These are phyloP conservation scores for Tetragnatha montana DNA, from an alignment of 2,888 invertebrate species.

Conservation along the genomic window DNA sequence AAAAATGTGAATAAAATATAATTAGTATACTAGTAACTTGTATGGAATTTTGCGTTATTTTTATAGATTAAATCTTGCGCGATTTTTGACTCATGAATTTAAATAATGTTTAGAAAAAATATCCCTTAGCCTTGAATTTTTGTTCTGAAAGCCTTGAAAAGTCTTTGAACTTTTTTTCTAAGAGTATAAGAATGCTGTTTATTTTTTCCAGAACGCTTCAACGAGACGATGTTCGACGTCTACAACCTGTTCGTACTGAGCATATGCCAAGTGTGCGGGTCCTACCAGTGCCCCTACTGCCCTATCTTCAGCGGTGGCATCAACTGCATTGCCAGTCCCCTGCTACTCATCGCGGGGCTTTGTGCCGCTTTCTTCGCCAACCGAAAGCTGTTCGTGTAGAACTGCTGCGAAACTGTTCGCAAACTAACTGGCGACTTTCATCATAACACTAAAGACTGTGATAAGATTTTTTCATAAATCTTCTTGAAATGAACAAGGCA, in stretches of 20 bases:
- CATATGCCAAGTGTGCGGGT: conserved; percentile 95
- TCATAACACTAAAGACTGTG: conserved; percentile 42
- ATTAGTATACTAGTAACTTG: too few relatives aligned
- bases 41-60: too few relatives aligned
- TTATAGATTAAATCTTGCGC: too few relatives aligned
- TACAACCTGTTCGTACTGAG: conserved; percentile 89
- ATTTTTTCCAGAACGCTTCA: conserved; percentile 86
- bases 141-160: background rate
- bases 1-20: too few relatives aligned
- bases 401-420: background rate
- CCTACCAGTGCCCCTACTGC: conserved; percentile 95
- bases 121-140: background rate
- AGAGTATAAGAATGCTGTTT: background rate
- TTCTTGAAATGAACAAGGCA: background rate
- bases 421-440: background rate
- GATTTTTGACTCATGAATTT: too few relatives aligned
- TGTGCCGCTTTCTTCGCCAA: background rate
- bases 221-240: conserved; percentile 92
- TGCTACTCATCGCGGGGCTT: background rate
- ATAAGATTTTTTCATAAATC: conserved; percentile 25
- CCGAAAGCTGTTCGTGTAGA: conserved; percentile 13
- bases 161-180: background rate
- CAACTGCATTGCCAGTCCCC: conserved; percentile 5
- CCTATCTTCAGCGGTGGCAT: conserved; percentile 76
- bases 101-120: too few relatives aligned